Evolutionary conservation across 2,113 vertebrate genomes (phyloP).

Genomic region (Cyanistes caeruleus): DNA sequence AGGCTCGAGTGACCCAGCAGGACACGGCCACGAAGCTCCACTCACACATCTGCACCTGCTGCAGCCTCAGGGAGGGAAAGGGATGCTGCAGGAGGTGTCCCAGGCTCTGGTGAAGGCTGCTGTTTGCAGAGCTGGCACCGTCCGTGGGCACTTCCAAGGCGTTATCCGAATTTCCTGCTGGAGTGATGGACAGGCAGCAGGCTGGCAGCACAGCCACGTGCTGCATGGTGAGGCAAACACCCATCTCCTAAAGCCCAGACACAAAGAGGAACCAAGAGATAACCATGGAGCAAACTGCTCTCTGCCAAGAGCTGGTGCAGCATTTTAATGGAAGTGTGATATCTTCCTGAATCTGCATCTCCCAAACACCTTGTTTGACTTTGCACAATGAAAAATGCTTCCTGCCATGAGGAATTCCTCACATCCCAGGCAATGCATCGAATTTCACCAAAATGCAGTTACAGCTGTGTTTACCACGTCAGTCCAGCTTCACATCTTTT

Average conservation of each 20-base stretch:
- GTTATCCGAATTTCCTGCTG: not conserved
- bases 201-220: not conserved
- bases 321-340: not conserved
- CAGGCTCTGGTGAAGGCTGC: not conserved
- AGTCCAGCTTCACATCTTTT: not conserved
- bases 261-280: not conserved
- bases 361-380: not conserved
- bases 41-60: not conserved
- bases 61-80: not conserved
- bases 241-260: not conserved
- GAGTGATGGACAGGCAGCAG: not conserved
- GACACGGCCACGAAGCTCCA: not conserved
- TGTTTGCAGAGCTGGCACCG: not conserved
- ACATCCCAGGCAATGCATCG: not conserved
- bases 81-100: fast-evolving
- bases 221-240: not conserved
- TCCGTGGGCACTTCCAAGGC: not conserved
- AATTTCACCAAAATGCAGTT: not conserved
- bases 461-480: not conserved
- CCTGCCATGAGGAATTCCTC: not conserved
- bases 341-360: not conserved
- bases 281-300: not conserved
- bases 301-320: not conserved
- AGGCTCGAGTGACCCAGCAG: not conserved
- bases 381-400: not conserved